A percentile compares a stretch with the other conserved stretches of the same genome.
phyloP scores from a whole-genome alignment of 2,888 invertebrate genomes.

The Tetragonisca angustula region DNA sequence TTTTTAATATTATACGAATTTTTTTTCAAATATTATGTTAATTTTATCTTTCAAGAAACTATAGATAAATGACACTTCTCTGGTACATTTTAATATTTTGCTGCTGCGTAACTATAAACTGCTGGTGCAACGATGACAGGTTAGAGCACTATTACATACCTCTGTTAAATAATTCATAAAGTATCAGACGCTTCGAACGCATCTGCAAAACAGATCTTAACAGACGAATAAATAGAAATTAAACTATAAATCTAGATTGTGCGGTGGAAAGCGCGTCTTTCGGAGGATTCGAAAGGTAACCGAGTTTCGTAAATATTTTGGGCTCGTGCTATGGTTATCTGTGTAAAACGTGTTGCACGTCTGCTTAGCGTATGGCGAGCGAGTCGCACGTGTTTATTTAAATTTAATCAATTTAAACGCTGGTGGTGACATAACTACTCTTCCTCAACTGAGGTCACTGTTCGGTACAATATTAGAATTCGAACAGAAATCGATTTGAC shows the following conservation, averaged over 20 bases:
- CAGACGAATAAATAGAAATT: not conserved
- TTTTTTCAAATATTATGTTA: too few relatives aligned
- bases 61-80: too few relatives aligned
- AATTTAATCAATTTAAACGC: slow-evolving; percentile 13
- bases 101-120: not conserved
- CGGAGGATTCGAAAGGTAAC: not conserved
- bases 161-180: slow-evolving; percentile 13
- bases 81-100: not conserved
- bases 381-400: slow-evolving; percentile 34
- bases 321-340: not conserved
- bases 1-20: too few relatives aligned
- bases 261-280: not conserved
- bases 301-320: slow-evolving; percentile 38
- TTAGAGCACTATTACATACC: not conserved
- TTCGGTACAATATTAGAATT: slow-evolving; percentile 6
- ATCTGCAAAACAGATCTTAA: too few relatives aligned
- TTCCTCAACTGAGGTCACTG: slow-evolving; percentile 22
- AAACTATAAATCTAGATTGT: not conserved
- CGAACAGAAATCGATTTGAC: not conserved
- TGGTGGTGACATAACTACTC: slow-evolving; percentile 2
- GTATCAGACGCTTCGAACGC: not conserved
- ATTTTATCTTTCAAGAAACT: too few relatives aligned
- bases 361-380: slow-evolving; percentile 10
- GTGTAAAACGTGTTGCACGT: slow-evolving; percentile 38
- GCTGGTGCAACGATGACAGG: not conserved